Percentiles rank a stretch among this genome's conserved stretches.
Evolutionary conservation across 2,888 invertebrate species (phyloP).

Genomic region (Meteorus cinctellus): DNA sequence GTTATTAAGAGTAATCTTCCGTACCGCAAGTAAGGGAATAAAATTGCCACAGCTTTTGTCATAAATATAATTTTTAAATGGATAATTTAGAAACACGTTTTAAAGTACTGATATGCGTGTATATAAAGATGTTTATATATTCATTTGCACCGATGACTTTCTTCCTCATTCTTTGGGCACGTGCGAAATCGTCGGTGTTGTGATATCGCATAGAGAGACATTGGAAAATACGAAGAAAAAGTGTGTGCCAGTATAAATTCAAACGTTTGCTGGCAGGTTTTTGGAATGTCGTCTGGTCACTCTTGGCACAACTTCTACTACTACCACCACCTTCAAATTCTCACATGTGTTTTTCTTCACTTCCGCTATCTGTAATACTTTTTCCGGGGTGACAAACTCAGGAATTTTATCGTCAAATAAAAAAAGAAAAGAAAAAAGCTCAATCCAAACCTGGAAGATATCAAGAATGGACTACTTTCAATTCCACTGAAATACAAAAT

Average conservation of each 20-base stretch:
- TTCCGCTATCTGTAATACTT: slow-evolving; percentile 32
- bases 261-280: slow-evolving; percentile 45
- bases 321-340: slow-evolving; percentile 14
- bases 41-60: not conserved
- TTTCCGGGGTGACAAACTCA: not conserved
- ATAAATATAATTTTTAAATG: not conserved
- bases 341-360: slow-evolving; percentile 23
- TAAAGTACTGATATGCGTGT: not conserved
- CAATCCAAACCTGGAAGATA: not conserved
- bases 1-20: not conserved
- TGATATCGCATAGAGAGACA: slow-evolving; percentile 16
- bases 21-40: too few species aligned
- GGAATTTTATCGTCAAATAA: not conserved
- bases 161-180: slow-evolving; percentile 22
- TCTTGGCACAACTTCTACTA: slow-evolving; percentile 40
- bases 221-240: slow-evolving; percentile 32
- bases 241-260: not conserved
- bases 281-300: slow-evolving; percentile 50
- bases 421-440: not conserved
- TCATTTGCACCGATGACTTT: slow-evolving; percentile 9
- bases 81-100: not conserved
- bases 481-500: slow-evolving; percentile 3
- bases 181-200: not conserved
- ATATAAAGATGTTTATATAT: not conserved
- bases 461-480: too few species aligned